Evolutionary conservation across 2,113 vertebrate genomes (phyloP).

Genomic region (Chinchilla lanigera): DNA sequence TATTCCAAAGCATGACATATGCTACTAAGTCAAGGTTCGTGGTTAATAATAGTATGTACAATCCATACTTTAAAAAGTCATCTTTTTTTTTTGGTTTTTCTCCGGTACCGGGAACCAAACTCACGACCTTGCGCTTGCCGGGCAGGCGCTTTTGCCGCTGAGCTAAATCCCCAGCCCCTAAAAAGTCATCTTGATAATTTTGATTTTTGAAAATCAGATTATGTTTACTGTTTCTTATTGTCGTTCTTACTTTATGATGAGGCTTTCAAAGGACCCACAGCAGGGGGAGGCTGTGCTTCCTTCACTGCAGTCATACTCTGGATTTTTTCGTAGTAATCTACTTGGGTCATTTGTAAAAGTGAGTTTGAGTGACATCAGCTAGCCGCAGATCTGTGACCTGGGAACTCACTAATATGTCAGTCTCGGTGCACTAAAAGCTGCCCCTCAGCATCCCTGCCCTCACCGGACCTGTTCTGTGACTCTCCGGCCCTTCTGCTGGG

Average conservation of each 20-base stretch:
- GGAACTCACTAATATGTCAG: not conserved
- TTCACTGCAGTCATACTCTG: not conserved
- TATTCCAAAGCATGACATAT: not conserved
- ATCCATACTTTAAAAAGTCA: not conserved
- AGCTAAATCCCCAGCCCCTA: too few relatives aligned
- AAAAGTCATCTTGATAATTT: not conserved
- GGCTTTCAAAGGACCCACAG: not conserved
- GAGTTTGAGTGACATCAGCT: not conserved
- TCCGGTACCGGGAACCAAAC: too few relatives aligned
- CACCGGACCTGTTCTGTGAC: not conserved
- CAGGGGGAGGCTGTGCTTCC: not conserved
- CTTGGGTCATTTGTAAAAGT: conserved; percentile 21
- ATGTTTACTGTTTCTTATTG: not conserved
- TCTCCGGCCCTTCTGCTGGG: not conserved
- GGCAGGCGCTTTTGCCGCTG: too few relatives aligned
- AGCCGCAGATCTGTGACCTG: not conserved
- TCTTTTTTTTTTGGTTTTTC: too few relatives aligned
- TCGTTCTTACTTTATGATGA: not conserved
- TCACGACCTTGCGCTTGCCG: too few relatives aligned
- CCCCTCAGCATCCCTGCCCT: not conserved
- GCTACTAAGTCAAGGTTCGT: not conserved
- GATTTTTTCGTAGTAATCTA: not conserved
- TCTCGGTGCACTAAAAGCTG: not conserved
- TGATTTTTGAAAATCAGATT: not conserved
- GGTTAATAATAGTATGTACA: not conserved